These are phyloP conservation scores for Siniperca obscura DNA, from an alignment of 2,797 vertebrate genomes.

Conservation along the genomic window DNA sequence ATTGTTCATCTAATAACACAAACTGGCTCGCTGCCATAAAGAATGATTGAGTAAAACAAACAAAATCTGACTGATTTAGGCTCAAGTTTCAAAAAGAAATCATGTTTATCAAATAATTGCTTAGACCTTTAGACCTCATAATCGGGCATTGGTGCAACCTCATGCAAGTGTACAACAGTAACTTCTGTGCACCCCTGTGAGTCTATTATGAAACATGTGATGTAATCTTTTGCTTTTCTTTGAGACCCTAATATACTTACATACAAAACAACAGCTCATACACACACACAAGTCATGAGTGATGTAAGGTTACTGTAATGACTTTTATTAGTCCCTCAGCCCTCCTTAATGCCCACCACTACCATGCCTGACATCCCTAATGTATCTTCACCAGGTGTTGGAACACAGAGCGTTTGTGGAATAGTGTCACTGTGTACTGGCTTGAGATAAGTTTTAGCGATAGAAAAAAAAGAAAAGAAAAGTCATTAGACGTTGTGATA, in stretches of 20 bases:
- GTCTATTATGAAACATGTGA: not conserved
- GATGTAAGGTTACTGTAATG: conserved; percentile 41
- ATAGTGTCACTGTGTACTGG: conserved; percentile 3
- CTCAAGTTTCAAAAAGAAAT: not conserved
- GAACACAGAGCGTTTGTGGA: conserved; percentile 1
- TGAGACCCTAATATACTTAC: not conserved
- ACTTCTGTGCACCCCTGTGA: no score
- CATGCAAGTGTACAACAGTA: not conserved
- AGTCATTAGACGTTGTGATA: not conserved
- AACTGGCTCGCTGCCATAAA: not conserved
- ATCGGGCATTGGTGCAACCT: not conserved
- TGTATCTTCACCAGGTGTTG: not conserved
- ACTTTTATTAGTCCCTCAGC: conserved; percentile 28
- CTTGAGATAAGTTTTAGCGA: not conserved
- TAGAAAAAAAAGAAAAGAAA: not conserved
- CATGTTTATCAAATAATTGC: not conserved
- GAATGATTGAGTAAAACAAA: not conserved
- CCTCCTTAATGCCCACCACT: conserved; percentile 8
- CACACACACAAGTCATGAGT: not conserved
- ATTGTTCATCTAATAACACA: not conserved
- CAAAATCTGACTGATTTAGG: not conserved
- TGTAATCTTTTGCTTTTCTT: conserved; percentile 1
- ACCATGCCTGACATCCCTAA: not conserved
- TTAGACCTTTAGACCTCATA: not conserved
- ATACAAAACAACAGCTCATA: not conserved